phyloP scores from a whole-genome alignment of 1,140 invertebrate species.

The Ceratina calcarata region DNA sequence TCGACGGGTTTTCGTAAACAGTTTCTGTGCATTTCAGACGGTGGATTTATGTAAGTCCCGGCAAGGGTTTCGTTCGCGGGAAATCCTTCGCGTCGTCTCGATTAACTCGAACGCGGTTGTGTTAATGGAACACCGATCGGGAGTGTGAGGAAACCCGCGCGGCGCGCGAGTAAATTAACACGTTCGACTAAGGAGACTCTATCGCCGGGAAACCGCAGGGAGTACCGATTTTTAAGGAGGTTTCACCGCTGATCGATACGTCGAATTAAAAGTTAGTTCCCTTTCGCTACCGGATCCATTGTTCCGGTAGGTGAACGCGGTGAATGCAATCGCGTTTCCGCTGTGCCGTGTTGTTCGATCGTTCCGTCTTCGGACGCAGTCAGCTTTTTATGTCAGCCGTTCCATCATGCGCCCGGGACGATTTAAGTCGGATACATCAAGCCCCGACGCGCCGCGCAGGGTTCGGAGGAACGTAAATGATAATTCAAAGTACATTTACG shows the following conservation, averaged over 20 bases:
- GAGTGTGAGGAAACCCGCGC: constrained; percentile 2
- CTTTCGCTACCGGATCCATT: no score
- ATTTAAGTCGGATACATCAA: constrained; percentile 11
- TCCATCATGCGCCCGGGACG: not conserved
- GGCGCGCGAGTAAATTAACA: constrained; percentile 31
- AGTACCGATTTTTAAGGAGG: not conserved
- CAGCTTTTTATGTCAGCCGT: constrained; percentile 2
- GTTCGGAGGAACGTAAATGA: not conserved
- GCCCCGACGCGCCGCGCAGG: no score
- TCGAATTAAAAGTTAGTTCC: not conserved
- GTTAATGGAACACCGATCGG: constrained; percentile 8
- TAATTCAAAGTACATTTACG: not conserved
- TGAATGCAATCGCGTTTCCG: not conserved
- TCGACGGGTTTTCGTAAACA: no score
- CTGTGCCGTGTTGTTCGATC: constrained; percentile 5
- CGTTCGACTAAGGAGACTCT: no score
- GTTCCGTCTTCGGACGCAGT: not conserved
- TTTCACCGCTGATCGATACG: not conserved
- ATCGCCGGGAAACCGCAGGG: no score
- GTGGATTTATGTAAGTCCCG: no score
- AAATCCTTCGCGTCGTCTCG: no score
- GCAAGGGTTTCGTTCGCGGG: no score
- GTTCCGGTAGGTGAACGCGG: not conserved
- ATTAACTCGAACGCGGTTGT: no score
- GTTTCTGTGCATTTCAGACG: no score